A percentile compares a stretch with the other conserved stretches of the same genome.
These are phyloP conservation scores for Brachypteracias leptosomus DNA, from an alignment of 2,113 vertebrate genomes.

Conservation along the genomic window DNA sequence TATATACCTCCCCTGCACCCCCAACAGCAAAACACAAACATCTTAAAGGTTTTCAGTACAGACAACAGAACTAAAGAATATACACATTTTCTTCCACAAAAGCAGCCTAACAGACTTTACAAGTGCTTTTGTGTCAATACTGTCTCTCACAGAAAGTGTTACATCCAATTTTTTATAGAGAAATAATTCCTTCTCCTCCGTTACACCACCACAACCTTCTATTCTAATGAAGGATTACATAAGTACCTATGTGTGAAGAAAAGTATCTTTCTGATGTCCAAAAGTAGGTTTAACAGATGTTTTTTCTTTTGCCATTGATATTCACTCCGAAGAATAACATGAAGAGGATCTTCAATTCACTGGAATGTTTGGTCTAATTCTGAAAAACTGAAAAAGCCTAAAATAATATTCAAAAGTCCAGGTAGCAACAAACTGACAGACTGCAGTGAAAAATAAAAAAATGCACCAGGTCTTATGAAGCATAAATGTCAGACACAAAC, in stretches of 20 bases:
- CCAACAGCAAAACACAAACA: not conserved
- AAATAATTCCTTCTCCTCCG: not conserved
- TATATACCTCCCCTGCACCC: not conserved
- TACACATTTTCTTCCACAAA: conserved; percentile 13
- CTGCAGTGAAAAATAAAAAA: conserved; percentile 9
- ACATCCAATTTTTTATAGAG: not conserved
- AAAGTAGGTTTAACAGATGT: conserved; percentile 24
- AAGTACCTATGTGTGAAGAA: conserved; percentile 44
- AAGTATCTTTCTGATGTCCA: conserved; percentile 22
- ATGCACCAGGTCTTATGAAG: not conserved
- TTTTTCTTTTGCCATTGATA: conserved; percentile 12
- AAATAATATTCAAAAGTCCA: not conserved
- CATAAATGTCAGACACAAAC: conserved; percentile 16
- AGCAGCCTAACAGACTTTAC: conserved; percentile 37
- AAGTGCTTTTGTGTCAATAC: conserved; percentile 40
- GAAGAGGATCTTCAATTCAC: conserved; percentile 16
- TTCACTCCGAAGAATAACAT: not conserved
- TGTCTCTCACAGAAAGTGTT: not conserved
- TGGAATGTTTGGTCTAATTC: conserved; percentile 25
- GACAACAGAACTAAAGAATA: not conserved
- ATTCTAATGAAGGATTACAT: conserved; percentile 35
- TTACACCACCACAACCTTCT: not conserved
- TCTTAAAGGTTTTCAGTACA: not conserved
- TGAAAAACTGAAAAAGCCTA: conserved; percentile 24
- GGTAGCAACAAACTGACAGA: not conserved